Percentiles rank a stretch among this genome's conserved stretches.
phyloP scores from a whole-genome alignment of 1,140 invertebrate species.

The Aricia agestis region DNA sequence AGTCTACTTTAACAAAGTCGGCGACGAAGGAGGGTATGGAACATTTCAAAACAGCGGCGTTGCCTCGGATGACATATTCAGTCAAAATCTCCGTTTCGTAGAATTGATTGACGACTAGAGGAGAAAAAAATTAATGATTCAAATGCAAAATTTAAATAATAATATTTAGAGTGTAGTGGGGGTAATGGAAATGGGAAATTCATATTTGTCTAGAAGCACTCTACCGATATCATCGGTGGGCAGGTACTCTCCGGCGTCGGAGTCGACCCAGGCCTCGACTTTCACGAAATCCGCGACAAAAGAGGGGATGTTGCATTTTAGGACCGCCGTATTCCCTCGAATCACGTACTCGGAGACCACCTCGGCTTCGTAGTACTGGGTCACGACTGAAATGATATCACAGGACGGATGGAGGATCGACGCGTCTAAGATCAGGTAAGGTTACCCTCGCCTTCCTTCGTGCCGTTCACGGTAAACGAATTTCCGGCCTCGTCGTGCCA shows the following conservation, averaged over 20 bases:
- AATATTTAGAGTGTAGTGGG: slow-evolving; percentile 9
- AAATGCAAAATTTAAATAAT: slow-evolving; percentile 34
- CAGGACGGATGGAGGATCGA: slow-evolving; percentile 22
- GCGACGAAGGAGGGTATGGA: slow-evolving; percentile 88
- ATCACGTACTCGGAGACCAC: slow-evolving; percentile 96
- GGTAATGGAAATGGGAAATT: slow-evolving; percentile 19
- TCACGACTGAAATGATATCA: slow-evolving; percentile 83
- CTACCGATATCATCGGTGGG: slow-evolving; percentile 68
- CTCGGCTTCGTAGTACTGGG: slow-evolving; percentile 93
- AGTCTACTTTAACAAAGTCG: slow-evolving; percentile 86
- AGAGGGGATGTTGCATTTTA: slow-evolving; percentile 94
- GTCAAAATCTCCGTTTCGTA: slow-evolving; percentile 88
- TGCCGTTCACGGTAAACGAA: slow-evolving; percentile 77
- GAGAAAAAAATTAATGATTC: background rate
- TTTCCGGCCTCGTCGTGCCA: slow-evolving; percentile 89
- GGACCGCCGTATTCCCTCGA: slow-evolving; percentile 91
- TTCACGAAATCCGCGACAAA: slow-evolving; percentile 94
- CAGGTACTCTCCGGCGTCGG: slow-evolving; percentile 83
- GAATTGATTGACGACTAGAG: slow-evolving; percentile 86
- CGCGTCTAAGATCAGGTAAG: slow-evolving; percentile 24
- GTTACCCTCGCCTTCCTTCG: slow-evolving; percentile 78
- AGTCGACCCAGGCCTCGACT: slow-evolving; percentile 92
- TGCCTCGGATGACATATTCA: slow-evolving; percentile 88
- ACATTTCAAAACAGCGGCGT: slow-evolving; percentile 87
- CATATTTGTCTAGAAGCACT: slow-evolving; percentile 23